Conservation (phyloP, 2,888 invertebrate species). For the Sialis fuliginosa region DNA sequence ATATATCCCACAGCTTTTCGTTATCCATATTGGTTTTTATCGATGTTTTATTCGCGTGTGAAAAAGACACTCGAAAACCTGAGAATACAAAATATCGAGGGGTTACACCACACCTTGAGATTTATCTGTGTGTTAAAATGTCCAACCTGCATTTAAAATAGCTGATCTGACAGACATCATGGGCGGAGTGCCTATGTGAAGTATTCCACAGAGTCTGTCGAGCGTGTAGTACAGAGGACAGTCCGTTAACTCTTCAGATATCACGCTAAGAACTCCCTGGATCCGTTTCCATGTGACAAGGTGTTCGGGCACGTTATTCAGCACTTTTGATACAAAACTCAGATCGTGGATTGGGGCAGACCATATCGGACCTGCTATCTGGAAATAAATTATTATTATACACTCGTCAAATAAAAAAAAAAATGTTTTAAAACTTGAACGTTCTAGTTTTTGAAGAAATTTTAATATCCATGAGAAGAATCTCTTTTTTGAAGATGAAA, state of each 20-base stretch:
- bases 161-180: slow-evolving; percentile 46
- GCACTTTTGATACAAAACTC: slow-evolving; percentile 53
- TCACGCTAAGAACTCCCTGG: slow-evolving; percentile 61
- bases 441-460: too few species aligned
- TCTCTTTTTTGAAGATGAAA: too few species aligned
- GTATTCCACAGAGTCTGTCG: slow-evolving; percentile 55
- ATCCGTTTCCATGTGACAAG: slow-evolving; percentile 59
- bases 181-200: slow-evolving; percentile 54
- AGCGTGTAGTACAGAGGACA: slow-evolving; percentile 75
- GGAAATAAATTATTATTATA: slow-evolving; percentile 10
- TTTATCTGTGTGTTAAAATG: too few species aligned
- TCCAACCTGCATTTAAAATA: slow-evolving; percentile 49
- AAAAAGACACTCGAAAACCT: slow-evolving; percentile 79
- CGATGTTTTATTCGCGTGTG: slow-evolving; percentile 75
- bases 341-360: slow-evolving; percentile 66
- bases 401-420: too few species aligned
- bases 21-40: slow-evolving; percentile 87
- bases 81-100: slow-evolving; percentile 73
- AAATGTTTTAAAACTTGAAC: too few species aligned
- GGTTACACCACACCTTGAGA: too few species aligned
- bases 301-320: slow-evolving; percentile 27
- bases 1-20: slow-evolving; percentile 77
- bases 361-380: slow-evolving; percentile 94
- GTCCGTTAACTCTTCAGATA: slow-evolving; percentile 67
- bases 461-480: too few species aligned